These are phyloP conservation scores for Archocentrus centrarchus DNA, from an alignment of 2,113 vertebrate species.

Conservation along the genomic window DNA sequence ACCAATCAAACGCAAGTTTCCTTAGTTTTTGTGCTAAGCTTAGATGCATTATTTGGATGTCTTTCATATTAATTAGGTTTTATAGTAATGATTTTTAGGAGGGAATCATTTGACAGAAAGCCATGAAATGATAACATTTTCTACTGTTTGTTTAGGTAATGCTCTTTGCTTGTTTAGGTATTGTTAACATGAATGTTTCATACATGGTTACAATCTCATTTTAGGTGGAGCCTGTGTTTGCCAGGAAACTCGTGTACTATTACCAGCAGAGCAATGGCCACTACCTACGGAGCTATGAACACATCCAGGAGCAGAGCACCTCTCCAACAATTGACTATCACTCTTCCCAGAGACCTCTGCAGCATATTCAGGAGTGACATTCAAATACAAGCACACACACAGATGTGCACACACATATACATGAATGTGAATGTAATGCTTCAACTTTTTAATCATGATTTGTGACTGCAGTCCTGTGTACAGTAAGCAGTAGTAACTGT, in stretches of 20 bases:
- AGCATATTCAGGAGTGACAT: slow-evolving; percentile 91
- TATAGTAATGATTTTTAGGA: neutral
- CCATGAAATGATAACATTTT: neutral
- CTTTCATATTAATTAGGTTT: neutral
- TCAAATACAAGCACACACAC: neutral
- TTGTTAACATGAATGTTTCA: slow-evolving; percentile 18
- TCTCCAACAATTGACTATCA: slow-evolving; percentile 83
- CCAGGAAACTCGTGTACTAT: slow-evolving; percentile 91
- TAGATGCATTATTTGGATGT: neutral
- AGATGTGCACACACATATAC: neutral
- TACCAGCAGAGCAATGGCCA: slow-evolving; percentile 92
- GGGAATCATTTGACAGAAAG: neutral
- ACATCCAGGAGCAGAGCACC: slow-evolving; percentile 81
- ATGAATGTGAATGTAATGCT: slow-evolving; percentile 38
- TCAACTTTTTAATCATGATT: slow-evolving; percentile 57
- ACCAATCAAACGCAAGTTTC: no score
- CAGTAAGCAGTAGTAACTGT: slow-evolving; percentile 66
- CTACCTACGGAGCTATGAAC: slow-evolving; percentile 89
- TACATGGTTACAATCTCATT: slow-evolving; percentile 15
- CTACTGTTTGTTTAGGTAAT: neutral
- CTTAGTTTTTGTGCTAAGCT: no score
- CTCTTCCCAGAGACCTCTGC: slow-evolving; percentile 83
- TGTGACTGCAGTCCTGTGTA: slow-evolving; percentile 50
- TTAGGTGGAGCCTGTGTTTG: slow-evolving; percentile 95
- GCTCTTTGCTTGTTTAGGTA: neutral